phyloP scores from a whole-genome alignment of 2,113 vertebrate genomes.

The Zapus hudsonius region DNA sequence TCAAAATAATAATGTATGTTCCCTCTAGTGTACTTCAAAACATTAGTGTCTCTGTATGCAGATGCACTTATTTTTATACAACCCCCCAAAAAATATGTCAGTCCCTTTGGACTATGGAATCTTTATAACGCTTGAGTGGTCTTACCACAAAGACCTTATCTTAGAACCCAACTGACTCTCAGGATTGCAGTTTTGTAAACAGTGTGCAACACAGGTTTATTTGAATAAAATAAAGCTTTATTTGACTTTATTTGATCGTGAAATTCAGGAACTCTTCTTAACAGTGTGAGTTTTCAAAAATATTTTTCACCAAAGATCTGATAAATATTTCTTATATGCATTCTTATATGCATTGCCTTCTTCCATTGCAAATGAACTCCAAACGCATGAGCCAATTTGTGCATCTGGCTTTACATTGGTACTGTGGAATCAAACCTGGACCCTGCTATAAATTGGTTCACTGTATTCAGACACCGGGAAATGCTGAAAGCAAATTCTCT shows the following conservation, averaged over 20 bases:
- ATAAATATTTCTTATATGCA: slow-evolving; percentile 9
- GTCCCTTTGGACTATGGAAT: not conserved
- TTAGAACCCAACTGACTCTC: not conserved
- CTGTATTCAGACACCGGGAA: not conserved
- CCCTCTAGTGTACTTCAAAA: not conserved
- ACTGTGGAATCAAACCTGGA: too few relatives aligned
- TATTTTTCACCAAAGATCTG: not conserved
- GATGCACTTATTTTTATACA: not conserved
- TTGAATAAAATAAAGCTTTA: slow-evolving; percentile 38
- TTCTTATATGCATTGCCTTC: too few relatives aligned
- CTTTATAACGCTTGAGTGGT: not conserved
- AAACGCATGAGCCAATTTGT: too few relatives aligned
- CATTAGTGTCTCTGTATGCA: not conserved
- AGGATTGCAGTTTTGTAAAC: not conserved
- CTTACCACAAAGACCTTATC: not conserved
- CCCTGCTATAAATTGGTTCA: not conserved
- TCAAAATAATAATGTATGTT: slow-evolving; percentile 10
- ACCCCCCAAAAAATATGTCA: not conserved
- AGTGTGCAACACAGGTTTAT: too few relatives aligned
- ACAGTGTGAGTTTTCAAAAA: not conserved
- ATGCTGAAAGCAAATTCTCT: not conserved
- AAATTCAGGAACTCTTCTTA: not conserved
- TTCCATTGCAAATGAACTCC: too few relatives aligned
- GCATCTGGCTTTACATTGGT: too few relatives aligned
- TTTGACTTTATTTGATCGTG: not conserved